Percentiles rank a stretch among this genome's conserved stretches.
Conservation (phyloP, 2,797 vertebrate species). For the Hippocampus kuda region DNA sequence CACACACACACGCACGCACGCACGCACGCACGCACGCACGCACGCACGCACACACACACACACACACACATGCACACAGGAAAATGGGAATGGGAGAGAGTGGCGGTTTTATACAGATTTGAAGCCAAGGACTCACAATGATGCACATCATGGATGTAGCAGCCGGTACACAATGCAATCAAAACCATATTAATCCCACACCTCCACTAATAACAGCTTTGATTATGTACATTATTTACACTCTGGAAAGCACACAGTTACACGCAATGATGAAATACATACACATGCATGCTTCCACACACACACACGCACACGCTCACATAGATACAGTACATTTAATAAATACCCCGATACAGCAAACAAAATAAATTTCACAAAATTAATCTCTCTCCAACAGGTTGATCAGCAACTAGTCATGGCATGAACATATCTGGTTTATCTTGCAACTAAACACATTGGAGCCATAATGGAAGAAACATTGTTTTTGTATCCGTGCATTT, state of each 20-base stretch:
- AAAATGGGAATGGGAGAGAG: conserved; percentile 17
- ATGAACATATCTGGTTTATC: conserved; percentile 24
- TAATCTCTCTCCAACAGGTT: conserved; percentile 12
- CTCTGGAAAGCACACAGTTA: conserved; percentile 35
- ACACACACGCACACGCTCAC: conserved; percentile 10
- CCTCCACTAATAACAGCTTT: conserved; percentile 48
- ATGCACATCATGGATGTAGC: conserved; percentile 47
- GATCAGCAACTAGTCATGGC: conserved; percentile 17
- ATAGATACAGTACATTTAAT: conserved; percentile 41
- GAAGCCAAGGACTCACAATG: conserved; percentile 40
- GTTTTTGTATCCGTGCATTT: background rate
- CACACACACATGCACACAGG: conserved; percentile 12
- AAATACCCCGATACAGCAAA: conserved; percentile 32
- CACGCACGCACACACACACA: background rate
- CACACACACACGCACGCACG: too few species aligned
- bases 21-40: too few species aligned
- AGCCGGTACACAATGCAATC: conserved; percentile 29
- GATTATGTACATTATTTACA: conserved; percentile 61
- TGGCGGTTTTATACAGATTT: conserved; percentile 14
- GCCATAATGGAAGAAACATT: background rate
- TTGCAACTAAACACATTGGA: conserved; percentile 22
- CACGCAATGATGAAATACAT: conserved; percentile 1
- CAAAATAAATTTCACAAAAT: conserved; percentile 12
- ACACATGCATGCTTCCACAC: conserved; percentile 16
- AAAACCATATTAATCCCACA: conserved; percentile 38